Base-by-base conservation (phyloP, 1,140 invertebrate genomes). In the Copidosoma floridanum region DNA sequence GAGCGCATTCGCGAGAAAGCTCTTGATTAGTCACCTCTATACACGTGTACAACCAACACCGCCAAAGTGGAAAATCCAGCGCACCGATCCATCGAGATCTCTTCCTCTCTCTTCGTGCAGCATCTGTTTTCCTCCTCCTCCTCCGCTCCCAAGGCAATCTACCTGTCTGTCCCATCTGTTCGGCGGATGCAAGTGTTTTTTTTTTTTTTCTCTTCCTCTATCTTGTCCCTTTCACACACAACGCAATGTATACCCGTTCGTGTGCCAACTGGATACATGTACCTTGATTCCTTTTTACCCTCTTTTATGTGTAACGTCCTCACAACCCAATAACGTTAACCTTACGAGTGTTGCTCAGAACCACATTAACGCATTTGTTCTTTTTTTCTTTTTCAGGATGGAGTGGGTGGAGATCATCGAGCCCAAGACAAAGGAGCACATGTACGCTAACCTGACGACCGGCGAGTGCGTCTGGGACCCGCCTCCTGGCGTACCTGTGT, bases 401-500 rank as follows among this genome's bases (percentile, higher is more conserved):
- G 94, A 98, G 88, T 99, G 96, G 96, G 94, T 98, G 77, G 96
- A 99, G 85, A 99, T 99, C 73, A 95, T 98, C 81, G 96, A 99
- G 79, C 96, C 96, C 67, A 90, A 93, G 76, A 95, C 95, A 67
- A 93, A 95, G 82, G 94, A 98, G 83, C 93, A 95, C 81, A 98
- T 98, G 94, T 99, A 97, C 85, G 96, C 95, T 76, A 99, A 98
- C 85, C 85, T 98, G 63, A 93, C 92, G 61, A 97, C 95, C 54
- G 96, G 96, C 65, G 94, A 98, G 83, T 98, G 95, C 84, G 93
- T 97, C 63, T 98, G 96, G 95, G 95, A 98, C 82, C 92, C 93
- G 72, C 96, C 95, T 66, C 81, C 83, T 46, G 88, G 87, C 55
- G 89, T 89, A 50, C 83, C 83, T 80, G 88, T 91, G 89, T 91